phyloP scores from a whole-genome alignment of 2,888 invertebrate genomes.

The Cotesia congregata region DNA sequence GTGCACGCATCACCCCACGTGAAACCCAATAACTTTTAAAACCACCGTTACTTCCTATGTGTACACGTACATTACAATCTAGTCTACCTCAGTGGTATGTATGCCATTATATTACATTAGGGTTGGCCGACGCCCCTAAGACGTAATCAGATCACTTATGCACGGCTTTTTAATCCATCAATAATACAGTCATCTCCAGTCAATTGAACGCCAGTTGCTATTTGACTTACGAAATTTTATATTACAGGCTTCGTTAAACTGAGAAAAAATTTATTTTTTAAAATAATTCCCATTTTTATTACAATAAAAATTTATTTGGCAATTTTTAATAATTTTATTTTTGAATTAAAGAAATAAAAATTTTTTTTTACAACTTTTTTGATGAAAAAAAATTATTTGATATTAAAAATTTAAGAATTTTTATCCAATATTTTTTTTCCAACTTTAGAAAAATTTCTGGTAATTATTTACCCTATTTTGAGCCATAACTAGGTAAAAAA shows the following conservation, averaged over 20 bases:
- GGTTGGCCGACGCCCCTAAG: constrained; percentile 27
- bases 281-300: too few relatives aligned
- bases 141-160: constrained; percentile 54
- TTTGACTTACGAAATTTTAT: constrained; percentile 6
- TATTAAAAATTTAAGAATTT: too few relatives aligned
- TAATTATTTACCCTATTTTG: too few relatives aligned
- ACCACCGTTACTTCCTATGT: constrained; percentile 56
- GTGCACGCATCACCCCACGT: constrained; percentile 50
- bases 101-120: not conserved
- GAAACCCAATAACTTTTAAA: constrained; percentile 66
- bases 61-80: not conserved
- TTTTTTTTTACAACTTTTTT: too few relatives aligned
- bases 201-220: constrained; percentile 4
- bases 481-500: too few relatives aligned
- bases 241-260: not conserved
- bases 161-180: constrained; percentile 55
- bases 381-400: too few relatives aligned
- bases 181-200: constrained; percentile 26
- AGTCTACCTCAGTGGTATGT: not conserved
- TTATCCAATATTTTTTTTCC: too few relatives aligned
- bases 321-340: too few relatives aligned
- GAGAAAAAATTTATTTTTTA: too few relatives aligned
- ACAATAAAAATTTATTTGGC: too few relatives aligned
- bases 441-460: too few relatives aligned
- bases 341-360: too few relatives aligned